These are phyloP conservation scores for Mormoops blainvillei DNA, from an alignment of 2,113 vertebrate species.

Conservation along the genomic window DNA sequence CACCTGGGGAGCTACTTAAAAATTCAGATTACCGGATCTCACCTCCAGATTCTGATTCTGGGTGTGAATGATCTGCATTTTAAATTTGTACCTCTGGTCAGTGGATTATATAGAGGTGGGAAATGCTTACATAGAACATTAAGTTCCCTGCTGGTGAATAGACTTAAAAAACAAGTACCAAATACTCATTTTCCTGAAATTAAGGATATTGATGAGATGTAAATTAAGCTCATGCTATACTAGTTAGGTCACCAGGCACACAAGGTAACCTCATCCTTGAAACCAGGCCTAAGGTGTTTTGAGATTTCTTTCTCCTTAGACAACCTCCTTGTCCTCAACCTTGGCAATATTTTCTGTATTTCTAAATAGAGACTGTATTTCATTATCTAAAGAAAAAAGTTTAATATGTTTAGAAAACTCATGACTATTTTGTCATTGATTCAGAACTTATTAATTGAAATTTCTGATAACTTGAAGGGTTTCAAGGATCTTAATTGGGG, in stretches of 20 bases:
- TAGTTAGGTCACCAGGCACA: neutral
- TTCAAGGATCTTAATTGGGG: neutral
- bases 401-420: constrained; percentile 1
- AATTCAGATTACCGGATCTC: neutral
- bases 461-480: constrained; percentile 15
- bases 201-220: neutral
- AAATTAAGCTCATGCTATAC: neutral
- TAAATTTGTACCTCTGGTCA: neutral
- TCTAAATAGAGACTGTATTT: neutral
- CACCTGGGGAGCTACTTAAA: neutral
- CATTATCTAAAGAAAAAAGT: neutral
- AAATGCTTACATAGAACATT: neutral
- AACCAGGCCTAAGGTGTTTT: neutral
- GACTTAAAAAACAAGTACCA: constrained; percentile 4
- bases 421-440: neutral
- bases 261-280: neutral
- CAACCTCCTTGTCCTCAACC: neutral
- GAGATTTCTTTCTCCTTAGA: neutral
- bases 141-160: neutral
- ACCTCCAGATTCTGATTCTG: neutral
- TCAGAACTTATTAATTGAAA: constrained; percentile 11
- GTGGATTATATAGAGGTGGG: neutral
- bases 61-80: constrained; percentile 8
- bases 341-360: neutral
- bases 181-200: neutral